Percentiles rank a stretch among this genome's conserved stretches.
Evolutionary conservation across 2,113 vertebrate species (phyloP).

Genomic region (Neogale vison): DNA sequence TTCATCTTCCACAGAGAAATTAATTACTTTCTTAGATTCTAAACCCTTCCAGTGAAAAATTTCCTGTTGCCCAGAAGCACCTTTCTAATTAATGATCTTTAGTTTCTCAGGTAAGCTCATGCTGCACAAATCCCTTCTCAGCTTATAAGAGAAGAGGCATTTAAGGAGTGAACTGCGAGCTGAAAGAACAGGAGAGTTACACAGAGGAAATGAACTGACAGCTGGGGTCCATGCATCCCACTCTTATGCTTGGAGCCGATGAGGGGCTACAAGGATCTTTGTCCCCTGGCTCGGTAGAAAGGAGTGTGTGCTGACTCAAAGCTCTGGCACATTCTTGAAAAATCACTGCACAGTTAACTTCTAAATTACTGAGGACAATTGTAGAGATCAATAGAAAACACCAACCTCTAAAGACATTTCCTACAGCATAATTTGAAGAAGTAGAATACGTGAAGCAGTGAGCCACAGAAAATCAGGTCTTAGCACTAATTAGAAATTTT

Average conservation of each 20-base stretch:
- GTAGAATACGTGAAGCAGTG: constrained; percentile 68
- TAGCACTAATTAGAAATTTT: constrained; percentile 70
- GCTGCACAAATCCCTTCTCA: constrained; percentile 59
- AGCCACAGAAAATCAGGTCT: constrained; percentile 71
- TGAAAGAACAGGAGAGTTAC: constrained; percentile 13
- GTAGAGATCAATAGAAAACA: constrained; percentile 67
- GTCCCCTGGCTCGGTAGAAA: background rate
- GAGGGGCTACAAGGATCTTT: background rate
- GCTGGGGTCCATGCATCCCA: background rate
- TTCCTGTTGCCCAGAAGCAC: constrained; percentile 71
- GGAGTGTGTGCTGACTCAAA: constrained; percentile 18
- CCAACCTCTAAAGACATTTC: constrained; percentile 69
- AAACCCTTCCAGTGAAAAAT: constrained; percentile 74
- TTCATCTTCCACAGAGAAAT: constrained; percentile 68
- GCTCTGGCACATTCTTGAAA: constrained; percentile 18
- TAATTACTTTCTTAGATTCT: constrained; percentile 75
- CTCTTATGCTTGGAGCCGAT: background rate
- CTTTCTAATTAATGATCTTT: constrained; percentile 79
- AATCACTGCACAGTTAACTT: constrained; percentile 68
- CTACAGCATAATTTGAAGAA: constrained; percentile 71
- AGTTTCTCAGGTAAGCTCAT: constrained; percentile 64
- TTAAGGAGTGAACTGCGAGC: background rate
- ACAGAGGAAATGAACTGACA: constrained; percentile 23
- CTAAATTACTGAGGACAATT: constrained; percentile 74
- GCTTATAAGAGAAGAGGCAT: constrained; percentile 33